These are phyloP conservation scores for Adrianichthys oophorus DNA, from an alignment of 2,797 vertebrate species.

Conservation along the genomic window DNA sequence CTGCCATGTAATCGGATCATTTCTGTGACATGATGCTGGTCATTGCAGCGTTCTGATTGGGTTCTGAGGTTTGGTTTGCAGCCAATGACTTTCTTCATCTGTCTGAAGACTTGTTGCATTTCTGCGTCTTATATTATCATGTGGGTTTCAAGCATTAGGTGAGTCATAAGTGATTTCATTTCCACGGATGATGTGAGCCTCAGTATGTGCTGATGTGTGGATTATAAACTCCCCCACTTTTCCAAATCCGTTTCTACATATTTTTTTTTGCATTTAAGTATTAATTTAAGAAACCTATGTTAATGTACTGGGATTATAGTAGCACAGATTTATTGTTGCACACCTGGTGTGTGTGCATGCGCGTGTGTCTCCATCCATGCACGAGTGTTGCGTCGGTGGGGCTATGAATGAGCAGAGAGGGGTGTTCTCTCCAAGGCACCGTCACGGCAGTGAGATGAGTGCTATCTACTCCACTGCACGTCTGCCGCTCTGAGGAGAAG, in stretches of 20 bases:
- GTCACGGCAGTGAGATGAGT: slow-evolving; percentile 67
- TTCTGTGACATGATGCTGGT: slow-evolving; percentile 24
- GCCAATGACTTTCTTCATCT: slow-evolving; percentile 38
- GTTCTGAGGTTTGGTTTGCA: slow-evolving; percentile 2
- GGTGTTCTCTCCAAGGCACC: slow-evolving; percentile 64
- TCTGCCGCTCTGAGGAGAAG: slow-evolving; percentile 56
- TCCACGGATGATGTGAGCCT: slow-evolving; percentile 39
- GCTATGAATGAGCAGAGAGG: slow-evolving; percentile 75
- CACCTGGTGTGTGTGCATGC: slow-evolving; percentile 30
- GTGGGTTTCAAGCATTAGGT: slow-evolving; percentile 38
- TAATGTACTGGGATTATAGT: slow-evolving; percentile 2
- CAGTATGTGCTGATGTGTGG: neutral
- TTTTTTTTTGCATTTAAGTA: slow-evolving; percentile 14
- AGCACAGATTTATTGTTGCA: slow-evolving; percentile 31
- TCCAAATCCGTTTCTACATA: neutral
- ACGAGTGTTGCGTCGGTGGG: slow-evolving; percentile 52
- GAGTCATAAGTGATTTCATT: slow-evolving; percentile 52
- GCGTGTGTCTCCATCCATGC: slow-evolving; percentile 14
- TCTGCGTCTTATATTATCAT: slow-evolving; percentile 19
- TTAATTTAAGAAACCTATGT: neutral
- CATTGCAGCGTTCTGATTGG: slow-evolving; percentile 39
- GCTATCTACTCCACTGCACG: slow-evolving; percentile 56
- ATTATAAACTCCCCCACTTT: slow-evolving; percentile 7
- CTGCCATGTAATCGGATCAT: slow-evolving; percentile 24
- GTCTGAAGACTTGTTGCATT: slow-evolving; percentile 48